Percentiles rank a stretch among this genome's conserved stretches.
Conservation (phyloP, 2,113 vertebrate genomes). For the Peromyscus polionotus region DNA sequence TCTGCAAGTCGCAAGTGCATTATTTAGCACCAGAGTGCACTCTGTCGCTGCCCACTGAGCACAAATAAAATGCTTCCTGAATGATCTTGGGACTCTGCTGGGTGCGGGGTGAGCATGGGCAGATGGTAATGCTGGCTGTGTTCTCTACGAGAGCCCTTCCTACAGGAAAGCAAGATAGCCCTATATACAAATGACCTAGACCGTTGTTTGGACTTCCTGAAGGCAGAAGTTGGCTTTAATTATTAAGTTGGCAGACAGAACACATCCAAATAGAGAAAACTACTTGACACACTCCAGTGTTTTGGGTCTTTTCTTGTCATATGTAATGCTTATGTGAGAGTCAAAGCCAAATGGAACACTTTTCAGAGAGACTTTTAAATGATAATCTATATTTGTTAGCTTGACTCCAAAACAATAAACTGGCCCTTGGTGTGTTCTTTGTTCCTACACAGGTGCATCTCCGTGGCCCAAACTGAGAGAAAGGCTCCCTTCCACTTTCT, state of each 20-base stretch:
- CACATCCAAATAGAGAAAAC: not conserved
- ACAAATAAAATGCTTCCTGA: not conserved
- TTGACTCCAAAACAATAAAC: not conserved
- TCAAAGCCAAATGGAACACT: conserved; percentile 16
- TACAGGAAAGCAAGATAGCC: not conserved
- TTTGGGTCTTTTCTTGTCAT: not conserved
- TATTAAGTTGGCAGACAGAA: not conserved
- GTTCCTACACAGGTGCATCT: not conserved
- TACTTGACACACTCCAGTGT: not conserved
- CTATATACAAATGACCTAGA: not conserved
- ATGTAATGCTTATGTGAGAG: not conserved
- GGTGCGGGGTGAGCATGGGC: not conserved
- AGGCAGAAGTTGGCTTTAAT: not conserved
- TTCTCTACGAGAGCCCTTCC: not conserved
- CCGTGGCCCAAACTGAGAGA: not conserved
- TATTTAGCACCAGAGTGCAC: not conserved
- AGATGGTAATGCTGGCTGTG: not conserved
- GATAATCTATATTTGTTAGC: not conserved
- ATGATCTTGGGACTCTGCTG: not conserved
- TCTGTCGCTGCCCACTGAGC: not conserved
- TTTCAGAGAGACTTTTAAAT: not conserved
- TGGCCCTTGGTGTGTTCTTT: not conserved
- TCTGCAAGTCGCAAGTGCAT: not conserved
- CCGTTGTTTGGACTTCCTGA: not conserved
- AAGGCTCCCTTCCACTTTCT: not conserved